These are phyloP conservation scores for Oppia nitens DNA, from an alignment of 1,140 invertebrate species.

Conservation along the genomic window DNA sequence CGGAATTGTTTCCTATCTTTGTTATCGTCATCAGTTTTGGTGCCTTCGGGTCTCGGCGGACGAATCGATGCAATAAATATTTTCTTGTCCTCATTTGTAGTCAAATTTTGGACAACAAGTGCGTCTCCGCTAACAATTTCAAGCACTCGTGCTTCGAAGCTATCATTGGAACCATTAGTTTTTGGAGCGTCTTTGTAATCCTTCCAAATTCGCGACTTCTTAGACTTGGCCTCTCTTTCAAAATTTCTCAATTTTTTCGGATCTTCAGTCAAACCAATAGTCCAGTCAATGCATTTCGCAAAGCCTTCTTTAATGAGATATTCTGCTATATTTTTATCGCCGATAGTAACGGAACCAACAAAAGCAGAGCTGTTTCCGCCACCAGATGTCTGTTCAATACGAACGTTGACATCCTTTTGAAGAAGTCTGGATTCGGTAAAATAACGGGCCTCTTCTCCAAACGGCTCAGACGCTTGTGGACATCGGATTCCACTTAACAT, in stretches of 20 bases:
- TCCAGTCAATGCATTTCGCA: slow-evolving; percentile 94
- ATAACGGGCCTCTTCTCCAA: slow-evolving; percentile 63
- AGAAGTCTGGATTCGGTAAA: slow-evolving; percentile 79
- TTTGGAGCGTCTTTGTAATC: slow-evolving; percentile 37
- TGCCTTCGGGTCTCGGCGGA: slow-evolving; percentile 42
- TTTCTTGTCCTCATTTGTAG: slow-evolving; percentile 65
- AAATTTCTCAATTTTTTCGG: slow-evolving; percentile 64
- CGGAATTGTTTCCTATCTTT: slow-evolving; percentile 34
- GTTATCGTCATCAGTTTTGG: neutral
- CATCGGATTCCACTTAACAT: slow-evolving; percentile 72
- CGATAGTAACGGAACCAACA: slow-evolving; percentile 8
- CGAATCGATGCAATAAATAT: slow-evolving; percentile 88
- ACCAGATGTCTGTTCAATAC: slow-evolving; percentile 55
- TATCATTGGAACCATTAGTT: slow-evolving; percentile 43
- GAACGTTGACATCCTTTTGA: slow-evolving; percentile 80
- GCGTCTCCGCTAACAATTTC: slow-evolving; percentile 91
- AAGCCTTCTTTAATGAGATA: slow-evolving; percentile 74
- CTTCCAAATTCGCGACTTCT: slow-evolving; percentile 69
- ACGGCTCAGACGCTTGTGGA: slow-evolving; percentile 40
- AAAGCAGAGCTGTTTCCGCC: slow-evolving; percentile 39
- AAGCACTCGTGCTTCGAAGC: slow-evolving; percentile 64
- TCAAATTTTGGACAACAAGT: slow-evolving; percentile 53
- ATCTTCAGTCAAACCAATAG: slow-evolving; percentile 68
- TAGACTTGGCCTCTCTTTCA: slow-evolving; percentile 73
- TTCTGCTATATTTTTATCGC: slow-evolving; percentile 68